phyloP scores from a whole-genome alignment of 2,888 invertebrate species.

The Timema podura region DNA sequence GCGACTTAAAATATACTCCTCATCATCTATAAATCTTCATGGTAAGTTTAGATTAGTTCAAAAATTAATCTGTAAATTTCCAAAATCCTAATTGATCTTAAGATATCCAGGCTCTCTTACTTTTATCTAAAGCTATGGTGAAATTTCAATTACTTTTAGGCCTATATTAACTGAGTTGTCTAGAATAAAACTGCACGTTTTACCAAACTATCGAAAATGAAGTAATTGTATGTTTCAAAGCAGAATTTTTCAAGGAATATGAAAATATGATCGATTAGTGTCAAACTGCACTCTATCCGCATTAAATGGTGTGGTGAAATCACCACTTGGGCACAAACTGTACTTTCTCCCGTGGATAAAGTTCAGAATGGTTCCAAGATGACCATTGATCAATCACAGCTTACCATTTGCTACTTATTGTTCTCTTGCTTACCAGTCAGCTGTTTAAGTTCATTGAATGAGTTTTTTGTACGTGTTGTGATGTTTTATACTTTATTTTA shows the following conservation, averaged over 20 bases:
- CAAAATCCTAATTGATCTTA: too few species aligned
- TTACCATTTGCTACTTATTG: background rate
- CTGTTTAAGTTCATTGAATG: background rate
- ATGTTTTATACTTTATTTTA: too few species aligned
- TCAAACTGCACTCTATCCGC: background rate
- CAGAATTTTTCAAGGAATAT: background rate
- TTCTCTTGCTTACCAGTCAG: background rate
- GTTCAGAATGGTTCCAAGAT: background rate
- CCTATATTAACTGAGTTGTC: background rate
- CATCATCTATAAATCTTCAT: too few species aligned
- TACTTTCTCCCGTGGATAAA: background rate
- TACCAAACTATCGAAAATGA: background rate
- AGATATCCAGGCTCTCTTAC: too few species aligned
- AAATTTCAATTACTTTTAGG: too few species aligned
- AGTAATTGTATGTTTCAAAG: slow-evolving; percentile 1
- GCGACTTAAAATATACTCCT: too few species aligned
- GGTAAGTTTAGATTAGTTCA: too few species aligned
- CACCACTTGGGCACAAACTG: background rate
- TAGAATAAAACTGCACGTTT: background rate
- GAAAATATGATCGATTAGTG: background rate
- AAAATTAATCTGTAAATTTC: too few species aligned
- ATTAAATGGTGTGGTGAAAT: background rate
- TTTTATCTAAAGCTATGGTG: too few species aligned
- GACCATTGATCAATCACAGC: background rate
- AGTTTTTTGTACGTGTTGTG: too few species aligned